phyloP scores from a whole-genome alignment of 2,797 vertebrate genomes.

The Chromis chromis region DNA sequence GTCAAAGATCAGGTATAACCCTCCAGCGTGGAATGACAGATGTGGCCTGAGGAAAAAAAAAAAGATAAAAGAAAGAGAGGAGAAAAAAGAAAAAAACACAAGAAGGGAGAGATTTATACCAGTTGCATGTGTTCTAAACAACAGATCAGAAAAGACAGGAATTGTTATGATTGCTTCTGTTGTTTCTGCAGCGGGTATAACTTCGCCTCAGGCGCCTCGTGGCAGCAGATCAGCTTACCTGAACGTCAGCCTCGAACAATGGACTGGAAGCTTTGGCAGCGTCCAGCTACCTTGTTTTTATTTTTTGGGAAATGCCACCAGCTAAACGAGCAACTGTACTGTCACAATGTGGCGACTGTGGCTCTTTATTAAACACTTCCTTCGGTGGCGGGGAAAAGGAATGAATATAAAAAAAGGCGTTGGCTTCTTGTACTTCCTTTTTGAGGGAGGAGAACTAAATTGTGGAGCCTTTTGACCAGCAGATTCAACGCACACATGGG shows the following conservation, averaged over 20 bases:
- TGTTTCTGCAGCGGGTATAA: conserved; percentile 44
- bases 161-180: conserved; percentile 53
- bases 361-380: conserved; percentile 45
- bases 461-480: conserved; percentile 8
- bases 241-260: conserved; percentile 41
- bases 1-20: conserved; percentile 80
- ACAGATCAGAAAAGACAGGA: conserved; percentile 61
- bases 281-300: conserved; percentile 6
- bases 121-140: conserved; percentile 55
- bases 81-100: conserved; percentile 40
- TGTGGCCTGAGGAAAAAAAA: conserved; percentile 66
- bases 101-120: conserved; percentile 46
- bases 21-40: conserved; percentile 78
- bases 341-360: conserved; percentile 11
- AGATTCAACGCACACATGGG: neutral
- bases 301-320: neutral
- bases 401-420: conserved; percentile 27
- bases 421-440: conserved; percentile 39
- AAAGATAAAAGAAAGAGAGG: conserved; percentile 67
- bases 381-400: conserved; percentile 22
- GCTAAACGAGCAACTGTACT: conserved; percentile 14
- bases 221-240: conserved; percentile 55
- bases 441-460: conserved; percentile 32
- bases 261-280: conserved; percentile 9
- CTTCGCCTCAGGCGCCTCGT: conserved; percentile 37